A percentile compares a stretch with the other conserved stretches of the same genome.
phyloP scores from a whole-genome alignment of 2,797 vertebrate genomes.

The Galago senegalensis region DNA sequence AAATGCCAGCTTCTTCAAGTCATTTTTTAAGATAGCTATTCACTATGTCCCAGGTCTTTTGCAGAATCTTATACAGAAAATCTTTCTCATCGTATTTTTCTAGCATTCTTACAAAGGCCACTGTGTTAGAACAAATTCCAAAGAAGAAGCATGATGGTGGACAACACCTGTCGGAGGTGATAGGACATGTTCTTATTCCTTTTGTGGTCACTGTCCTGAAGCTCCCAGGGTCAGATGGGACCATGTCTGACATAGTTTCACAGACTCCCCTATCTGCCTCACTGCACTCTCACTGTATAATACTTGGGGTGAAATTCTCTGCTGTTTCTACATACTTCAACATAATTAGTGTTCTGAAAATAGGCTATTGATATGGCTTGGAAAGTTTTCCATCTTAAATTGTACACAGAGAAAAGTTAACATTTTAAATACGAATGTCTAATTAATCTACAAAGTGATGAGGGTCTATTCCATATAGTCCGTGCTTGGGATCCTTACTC shows the following conservation, averaged over 20 bases:
- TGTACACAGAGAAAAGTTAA: constrained; percentile 62
- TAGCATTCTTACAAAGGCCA: background rate
- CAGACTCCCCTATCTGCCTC: background rate
- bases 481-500: constrained; percentile 67
- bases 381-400: constrained; percentile 61
- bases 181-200: background rate
- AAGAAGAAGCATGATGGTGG: background rate
- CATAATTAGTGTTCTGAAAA: constrained; percentile 47
- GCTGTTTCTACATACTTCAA: constrained; percentile 35
- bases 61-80: background rate
- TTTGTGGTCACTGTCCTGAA: background rate
- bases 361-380: constrained; percentile 22
- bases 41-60: background rate
- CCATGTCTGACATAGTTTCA: background rate
- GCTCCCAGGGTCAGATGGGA: background rate
- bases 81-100: background rate
- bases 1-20: constrained; percentile 3
- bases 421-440: constrained; percentile 58
- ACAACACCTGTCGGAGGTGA: background rate
- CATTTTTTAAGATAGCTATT: background rate
- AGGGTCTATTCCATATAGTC: constrained; percentile 70
- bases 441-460: constrained; percentile 67
- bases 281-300: background rate
- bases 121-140: background rate
- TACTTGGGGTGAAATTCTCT: constrained; percentile 3